Percentiles rank a stretch among this genome's conserved stretches.
Evolutionary conservation across 30 jellyfish, hydroid and myxozoan genomes (phyloP).

Genomic region (Morbakka virulenta): DNA sequence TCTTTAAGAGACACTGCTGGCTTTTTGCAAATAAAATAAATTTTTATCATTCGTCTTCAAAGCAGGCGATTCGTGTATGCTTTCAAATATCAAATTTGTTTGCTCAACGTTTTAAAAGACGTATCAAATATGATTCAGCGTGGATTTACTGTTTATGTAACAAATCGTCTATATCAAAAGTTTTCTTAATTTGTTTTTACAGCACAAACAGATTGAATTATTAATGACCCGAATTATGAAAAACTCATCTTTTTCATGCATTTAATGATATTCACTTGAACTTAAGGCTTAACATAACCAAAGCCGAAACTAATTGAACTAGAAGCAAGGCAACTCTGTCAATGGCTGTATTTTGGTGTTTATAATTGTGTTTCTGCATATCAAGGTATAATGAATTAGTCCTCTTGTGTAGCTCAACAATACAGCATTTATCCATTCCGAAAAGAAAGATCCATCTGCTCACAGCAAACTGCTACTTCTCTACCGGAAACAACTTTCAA

Average conservation of each 20-base stretch:
- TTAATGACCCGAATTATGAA: background rate
- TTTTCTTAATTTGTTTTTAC: background rate
- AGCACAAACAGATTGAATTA: background rate
- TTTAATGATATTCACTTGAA: background rate
- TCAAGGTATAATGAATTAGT: too few species aligned
- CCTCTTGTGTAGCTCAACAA: background rate
- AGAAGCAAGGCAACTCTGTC: background rate
- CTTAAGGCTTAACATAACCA: background rate
- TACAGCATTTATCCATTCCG: background rate
- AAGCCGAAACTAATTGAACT: background rate
- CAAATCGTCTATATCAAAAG: background rate
- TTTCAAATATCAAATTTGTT: background rate
- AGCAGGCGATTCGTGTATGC: background rate
- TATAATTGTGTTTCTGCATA: background rate
- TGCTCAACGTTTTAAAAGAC: background rate
- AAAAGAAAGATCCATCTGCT: background rate
- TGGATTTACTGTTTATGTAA: background rate
- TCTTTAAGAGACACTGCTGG: background rate
- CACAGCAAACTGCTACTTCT: background rate
- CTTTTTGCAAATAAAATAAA: background rate
- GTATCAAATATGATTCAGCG: background rate
- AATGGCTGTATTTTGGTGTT: background rate
- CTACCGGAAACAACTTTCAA: too few species aligned
- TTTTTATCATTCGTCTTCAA: background rate
- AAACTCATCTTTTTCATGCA: background rate